Conservation (phyloP, 2,888 invertebrate species). For the Temnothorax rugatulus region DNA sequence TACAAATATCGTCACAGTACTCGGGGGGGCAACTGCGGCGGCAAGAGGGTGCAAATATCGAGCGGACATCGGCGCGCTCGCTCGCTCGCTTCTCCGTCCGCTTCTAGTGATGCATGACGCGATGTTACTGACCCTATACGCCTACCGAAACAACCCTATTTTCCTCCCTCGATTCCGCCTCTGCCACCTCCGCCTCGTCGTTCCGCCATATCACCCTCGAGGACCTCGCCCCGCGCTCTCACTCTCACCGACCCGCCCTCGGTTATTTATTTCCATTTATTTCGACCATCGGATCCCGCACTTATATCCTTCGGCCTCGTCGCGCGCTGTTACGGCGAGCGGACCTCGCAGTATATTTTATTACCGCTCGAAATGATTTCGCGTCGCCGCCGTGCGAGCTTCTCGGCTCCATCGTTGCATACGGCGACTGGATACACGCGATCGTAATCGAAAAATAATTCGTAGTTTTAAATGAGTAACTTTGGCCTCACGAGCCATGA, state of each 20-base stretch:
- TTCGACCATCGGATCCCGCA: constrained; percentile 68
- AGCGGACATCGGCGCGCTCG: constrained; percentile 45
- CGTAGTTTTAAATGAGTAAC: not conserved
- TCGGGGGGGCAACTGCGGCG: constrained; percentile 11
- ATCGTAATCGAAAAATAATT: constrained; percentile 32
- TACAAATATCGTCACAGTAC: constrained; percentile 40
- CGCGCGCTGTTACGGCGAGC: constrained; percentile 63
- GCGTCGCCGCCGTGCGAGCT: constrained; percentile 25
- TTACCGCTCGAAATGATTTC: constrained; percentile 63
- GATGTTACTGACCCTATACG: constrained; percentile 79
- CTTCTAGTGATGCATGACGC: constrained; percentile 78
- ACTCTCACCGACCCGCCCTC: constrained; percentile 48
- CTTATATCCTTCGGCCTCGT: constrained; percentile 65
- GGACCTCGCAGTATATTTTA: constrained; percentile 58
- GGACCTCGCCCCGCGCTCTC: constrained; percentile 52
- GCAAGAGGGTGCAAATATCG: constrained; percentile 59
- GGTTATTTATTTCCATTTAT: constrained; percentile 80
- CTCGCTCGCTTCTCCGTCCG: constrained; percentile 54
- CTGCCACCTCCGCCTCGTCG: constrained; percentile 10
- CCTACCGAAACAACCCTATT: constrained; percentile 76
- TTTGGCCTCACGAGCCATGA: not conserved
- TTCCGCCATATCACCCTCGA: constrained; percentile 31
- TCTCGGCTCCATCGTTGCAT: not conserved
- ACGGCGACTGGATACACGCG: not conserved
- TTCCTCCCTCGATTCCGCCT: constrained; percentile 64